phyloP scores from a whole-genome alignment of 2,888 invertebrate genomes.

The Perizoma affinitatum region DNA sequence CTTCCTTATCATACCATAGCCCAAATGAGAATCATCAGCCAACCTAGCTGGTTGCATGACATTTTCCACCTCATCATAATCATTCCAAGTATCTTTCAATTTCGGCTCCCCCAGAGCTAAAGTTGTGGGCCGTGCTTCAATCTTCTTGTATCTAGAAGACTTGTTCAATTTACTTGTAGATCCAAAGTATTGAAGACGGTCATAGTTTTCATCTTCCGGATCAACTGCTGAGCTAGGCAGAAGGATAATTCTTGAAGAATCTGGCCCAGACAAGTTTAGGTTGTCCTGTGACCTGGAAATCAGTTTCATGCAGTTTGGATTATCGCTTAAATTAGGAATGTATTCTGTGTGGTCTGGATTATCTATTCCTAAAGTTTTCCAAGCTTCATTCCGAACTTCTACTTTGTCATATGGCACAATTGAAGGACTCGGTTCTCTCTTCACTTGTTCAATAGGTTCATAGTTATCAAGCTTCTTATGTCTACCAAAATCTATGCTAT shows the following conservation, averaged over 20 bases:
- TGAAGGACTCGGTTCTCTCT: slow-evolving; percentile 73
- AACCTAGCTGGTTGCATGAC: slow-evolving; percentile 87
- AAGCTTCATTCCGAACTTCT: slow-evolving; percentile 90
- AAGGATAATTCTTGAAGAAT: slow-evolving; percentile 83
- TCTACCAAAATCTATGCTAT: slow-evolving; percentile 77
- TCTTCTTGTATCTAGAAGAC: slow-evolving; percentile 87
- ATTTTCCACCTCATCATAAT: slow-evolving; percentile 90
- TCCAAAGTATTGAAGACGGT: slow-evolving; percentile 92
- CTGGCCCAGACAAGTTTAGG: slow-evolving; percentile 73
- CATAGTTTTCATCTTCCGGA: slow-evolving; percentile 87
- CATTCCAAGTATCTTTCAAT: slow-evolving; percentile 85
- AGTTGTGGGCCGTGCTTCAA: slow-evolving; percentile 85
- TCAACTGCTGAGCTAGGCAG: slow-evolving; percentile 76
- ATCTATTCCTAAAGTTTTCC: slow-evolving; percentile 91
- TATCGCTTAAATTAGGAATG: slow-evolving; percentile 74
- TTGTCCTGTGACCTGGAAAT: slow-evolving; percentile 81
- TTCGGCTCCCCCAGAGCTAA: slow-evolving; percentile 75
- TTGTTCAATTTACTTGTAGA: slow-evolving; percentile 88
- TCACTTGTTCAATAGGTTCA: slow-evolving; percentile 77
- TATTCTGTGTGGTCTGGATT: slow-evolving; percentile 89
- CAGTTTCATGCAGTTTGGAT: slow-evolving; percentile 75
- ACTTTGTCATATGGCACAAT: slow-evolving; percentile 88
- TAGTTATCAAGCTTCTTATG: slow-evolving; percentile 82
- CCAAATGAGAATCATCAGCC: slow-evolving; percentile 92
- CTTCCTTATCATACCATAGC: slow-evolving; percentile 91